Base-by-base conservation (phyloP, 35 echinoderm and acorn worm genomes). In the Stichopus chloronotus region DNA sequence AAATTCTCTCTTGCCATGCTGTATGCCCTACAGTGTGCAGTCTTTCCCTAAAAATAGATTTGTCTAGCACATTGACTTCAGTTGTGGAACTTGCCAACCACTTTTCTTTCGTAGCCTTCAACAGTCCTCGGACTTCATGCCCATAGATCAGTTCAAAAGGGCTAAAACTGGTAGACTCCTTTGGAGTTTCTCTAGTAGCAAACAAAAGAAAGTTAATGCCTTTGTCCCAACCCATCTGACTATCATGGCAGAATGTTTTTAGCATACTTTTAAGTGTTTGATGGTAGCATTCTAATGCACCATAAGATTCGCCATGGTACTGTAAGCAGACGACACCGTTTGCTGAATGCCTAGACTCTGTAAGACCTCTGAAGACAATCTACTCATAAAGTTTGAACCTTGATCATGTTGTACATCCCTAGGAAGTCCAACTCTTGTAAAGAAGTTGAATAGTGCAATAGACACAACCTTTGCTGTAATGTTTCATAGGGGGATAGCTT, bases 131-230 rank as follows among this genome's bases (percentile, higher is more conserved):
- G 19, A 10, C n/a, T n/a, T n/a, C n/a, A n/a, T n/a, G n/a, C n/a
- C n/a, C n/a, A n/a, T n/a, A n/a, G n/a, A n/a, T n/a, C 4, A 54
- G 79, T 79, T 79, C 13, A 79, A 79, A 79, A 21, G 77, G 79
- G 79, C 79, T 82, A 52, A 82, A 95, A 9, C 94, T 83, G 8
- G 94, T 95, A 12, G 94, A 95, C 57, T 95, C 94, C n/a, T 88
- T 92, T 22, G 81, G 61, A 19, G 90, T 83, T 72, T 95, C 94
- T 25, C 90, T 95, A 6, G 72, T 91, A n/a, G n/a, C n/a, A n/a
- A n/a, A n/a, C n/a, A n/a, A n/a, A n/a, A n/a, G n/a, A n/a, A n/a
- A n/a, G n/a, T n/a, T n/a, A n/a, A n/a, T n/a, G n/a, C n/a, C n/a
- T n/a, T n/a, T n/a, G n/a, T n/a, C n/a, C n/a, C n/a, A 92, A 96